phyloP scores from a whole-genome alignment of 2,113 vertebrate species.

The Dinomys branickii region DNA sequence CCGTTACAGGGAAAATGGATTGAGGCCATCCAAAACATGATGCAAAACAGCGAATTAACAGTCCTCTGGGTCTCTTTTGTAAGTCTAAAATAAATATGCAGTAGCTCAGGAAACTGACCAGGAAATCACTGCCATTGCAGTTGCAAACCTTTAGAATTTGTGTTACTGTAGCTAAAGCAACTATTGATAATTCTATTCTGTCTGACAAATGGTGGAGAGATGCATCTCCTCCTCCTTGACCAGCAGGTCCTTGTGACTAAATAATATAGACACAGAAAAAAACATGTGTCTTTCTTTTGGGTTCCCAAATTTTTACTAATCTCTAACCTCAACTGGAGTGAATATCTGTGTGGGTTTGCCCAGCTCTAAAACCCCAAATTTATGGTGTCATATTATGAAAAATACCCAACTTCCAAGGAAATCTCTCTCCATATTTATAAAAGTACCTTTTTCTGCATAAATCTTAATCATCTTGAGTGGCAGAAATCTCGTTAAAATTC shows the following conservation, averaged over 20 bases:
- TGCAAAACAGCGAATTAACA: neutral
- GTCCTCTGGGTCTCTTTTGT: neutral
- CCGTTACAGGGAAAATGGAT: neutral
- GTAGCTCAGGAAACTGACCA: neutral
- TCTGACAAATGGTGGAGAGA: neutral
- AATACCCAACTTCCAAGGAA: neutral
- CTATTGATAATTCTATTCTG: neutral
- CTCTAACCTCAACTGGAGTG: neutral
- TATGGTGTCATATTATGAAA: neutral
- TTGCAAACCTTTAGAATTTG: neutral
- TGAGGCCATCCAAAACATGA: neutral
- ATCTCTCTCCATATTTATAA: neutral
- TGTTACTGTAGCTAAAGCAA: neutral
- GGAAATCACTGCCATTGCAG: fast-evolving
- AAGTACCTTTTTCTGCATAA: neutral
- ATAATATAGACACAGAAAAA: neutral
- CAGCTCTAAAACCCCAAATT: neutral
- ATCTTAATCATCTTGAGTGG: neutral
- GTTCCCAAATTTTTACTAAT: neutral
- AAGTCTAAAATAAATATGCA: neutral
- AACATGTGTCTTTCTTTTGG: neutral
- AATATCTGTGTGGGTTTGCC: neutral
- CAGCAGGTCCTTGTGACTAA: neutral
- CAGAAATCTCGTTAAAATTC: neutral
- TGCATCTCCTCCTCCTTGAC: fast-evolving